These are phyloP conservation scores for Eubasilissa regina DNA, from an alignment of 1,140 invertebrate genomes.

Conservation along the genomic window DNA sequence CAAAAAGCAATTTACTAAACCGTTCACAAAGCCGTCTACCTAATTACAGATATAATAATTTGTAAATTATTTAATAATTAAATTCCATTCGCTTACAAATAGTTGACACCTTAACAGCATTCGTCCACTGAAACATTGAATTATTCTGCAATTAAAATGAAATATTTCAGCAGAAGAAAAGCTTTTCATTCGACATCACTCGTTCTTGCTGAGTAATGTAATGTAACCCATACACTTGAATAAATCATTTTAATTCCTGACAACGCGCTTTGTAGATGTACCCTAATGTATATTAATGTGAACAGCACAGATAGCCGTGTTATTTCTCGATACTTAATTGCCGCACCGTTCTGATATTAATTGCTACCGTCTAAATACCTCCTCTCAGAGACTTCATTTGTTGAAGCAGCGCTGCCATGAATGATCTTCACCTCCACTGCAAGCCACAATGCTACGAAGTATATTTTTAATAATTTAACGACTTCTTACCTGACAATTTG, in stretches of 20 bases:
- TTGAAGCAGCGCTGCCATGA: slow-evolving; percentile 13
- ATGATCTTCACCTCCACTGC: not conserved
- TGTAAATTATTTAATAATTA: no score
- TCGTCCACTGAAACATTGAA: not conserved
- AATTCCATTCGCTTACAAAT: not conserved
- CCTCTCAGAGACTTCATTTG: slow-evolving; percentile 1
- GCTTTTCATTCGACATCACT: slow-evolving; percentile 27
- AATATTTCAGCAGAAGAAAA: slow-evolving; percentile 24
- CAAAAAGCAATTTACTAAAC: no score
- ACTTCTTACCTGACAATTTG: no score
- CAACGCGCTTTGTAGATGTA: not conserved
- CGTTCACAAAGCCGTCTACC: no score
- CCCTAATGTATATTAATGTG: slow-evolving; percentile 31
- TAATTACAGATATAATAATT: no score
- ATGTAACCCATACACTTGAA: slow-evolving; percentile 11
- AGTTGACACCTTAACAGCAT: slow-evolving; percentile 21
- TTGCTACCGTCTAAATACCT: slow-evolving; percentile 32
- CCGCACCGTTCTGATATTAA: slow-evolving; percentile 28
- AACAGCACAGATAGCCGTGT: slow-evolving; percentile 34
- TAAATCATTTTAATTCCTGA: slow-evolving; percentile 36
- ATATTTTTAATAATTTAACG: no score
- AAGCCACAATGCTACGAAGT: no score
- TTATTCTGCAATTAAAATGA: slow-evolving; percentile 25
- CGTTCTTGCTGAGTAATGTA: slow-evolving; percentile 20
- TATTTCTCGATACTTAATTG: slow-evolving; percentile 29